Evolutionary conservation across 23 tunicate species (phyloP).

Genomic region (Phallusia fumigata): DNA sequence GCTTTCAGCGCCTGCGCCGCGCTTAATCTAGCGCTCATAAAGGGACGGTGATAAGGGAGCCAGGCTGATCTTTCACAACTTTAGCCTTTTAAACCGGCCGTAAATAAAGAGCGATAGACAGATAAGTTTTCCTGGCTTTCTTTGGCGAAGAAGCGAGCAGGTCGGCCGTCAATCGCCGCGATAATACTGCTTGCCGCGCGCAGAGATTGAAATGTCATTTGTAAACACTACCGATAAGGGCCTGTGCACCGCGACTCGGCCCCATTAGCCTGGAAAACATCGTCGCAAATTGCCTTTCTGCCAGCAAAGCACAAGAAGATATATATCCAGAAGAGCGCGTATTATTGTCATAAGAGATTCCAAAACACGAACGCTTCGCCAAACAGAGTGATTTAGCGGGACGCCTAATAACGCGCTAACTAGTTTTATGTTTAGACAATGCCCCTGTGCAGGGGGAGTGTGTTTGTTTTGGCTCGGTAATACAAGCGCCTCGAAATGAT

Average conservation of each 20-base stretch:
- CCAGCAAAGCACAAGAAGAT: not conserved
- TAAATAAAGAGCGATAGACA: not conserved
- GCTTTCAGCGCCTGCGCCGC: not conserved
- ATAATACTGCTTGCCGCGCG: not conserved
- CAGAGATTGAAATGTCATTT: not conserved
- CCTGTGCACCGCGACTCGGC: not conserved
- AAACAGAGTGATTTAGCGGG: constrained; percentile 1
- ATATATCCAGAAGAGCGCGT: not conserved
- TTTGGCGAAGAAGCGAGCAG: not conserved
- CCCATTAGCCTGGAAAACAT: constrained; percentile 13
- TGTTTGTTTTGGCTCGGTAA: not conserved
- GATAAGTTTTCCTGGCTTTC: not conserved
- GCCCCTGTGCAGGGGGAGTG: not conserved
- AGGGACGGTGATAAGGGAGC: not conserved
- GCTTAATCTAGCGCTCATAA: constrained; percentile 2
- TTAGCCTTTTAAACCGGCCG: not conserved
- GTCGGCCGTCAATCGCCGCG: constrained; percentile 1
- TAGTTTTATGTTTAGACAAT: not conserved
- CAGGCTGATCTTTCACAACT: constrained; percentile 2
- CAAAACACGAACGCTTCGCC: not conserved
- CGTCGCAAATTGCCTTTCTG: not conserved
- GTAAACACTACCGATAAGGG: not conserved
- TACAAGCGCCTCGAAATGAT: not conserved
- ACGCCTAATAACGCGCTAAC: not conserved
- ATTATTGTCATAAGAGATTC: constrained; percentile 9